phyloP scores from a whole-genome alignment of 1,140 invertebrate genomes.

The Saccostrea echinata region DNA sequence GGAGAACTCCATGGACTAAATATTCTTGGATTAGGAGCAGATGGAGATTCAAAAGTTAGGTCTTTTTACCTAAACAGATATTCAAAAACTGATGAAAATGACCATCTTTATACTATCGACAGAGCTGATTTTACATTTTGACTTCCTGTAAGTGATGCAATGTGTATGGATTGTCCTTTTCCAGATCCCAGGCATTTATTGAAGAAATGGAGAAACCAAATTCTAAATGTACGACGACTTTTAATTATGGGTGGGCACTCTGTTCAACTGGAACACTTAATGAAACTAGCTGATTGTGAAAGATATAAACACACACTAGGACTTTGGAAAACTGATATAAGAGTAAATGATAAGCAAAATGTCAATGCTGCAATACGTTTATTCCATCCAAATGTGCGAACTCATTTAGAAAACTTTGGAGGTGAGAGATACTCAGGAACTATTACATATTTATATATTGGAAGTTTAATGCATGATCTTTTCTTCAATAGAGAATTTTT shows the following conservation, averaged over 20 bases:
- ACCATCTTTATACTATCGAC: background rate
- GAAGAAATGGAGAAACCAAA: slow-evolving; percentile 41
- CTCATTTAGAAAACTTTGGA: background rate
- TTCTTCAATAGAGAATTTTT: background rate
- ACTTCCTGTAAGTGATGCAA: background rate
- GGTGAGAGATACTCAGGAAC: background rate
- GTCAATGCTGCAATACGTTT: slow-evolving; percentile 39
- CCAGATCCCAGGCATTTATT: slow-evolving; percentile 27
- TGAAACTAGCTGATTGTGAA: slow-evolving; percentile 30
- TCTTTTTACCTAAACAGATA: background rate
- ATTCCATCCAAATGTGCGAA: background rate
- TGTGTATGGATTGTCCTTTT: slow-evolving; percentile 16
- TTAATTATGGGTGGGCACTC: slow-evolving; percentile 8
- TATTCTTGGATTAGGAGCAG: slow-evolving; percentile 28
- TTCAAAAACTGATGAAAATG: background rate
- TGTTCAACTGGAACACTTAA: slow-evolving; percentile 33
- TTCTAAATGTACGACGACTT: slow-evolving; percentile 34
- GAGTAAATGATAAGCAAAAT: slow-evolving; percentile 40
- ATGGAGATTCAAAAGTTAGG: slow-evolving; percentile 30
- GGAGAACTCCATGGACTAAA: slow-evolving; percentile 1
- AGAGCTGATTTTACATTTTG: background rate
- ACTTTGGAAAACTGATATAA: slow-evolving; percentile 41
- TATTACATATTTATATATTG: background rate
- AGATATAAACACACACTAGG: slow-evolving; percentile 27
- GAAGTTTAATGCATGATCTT: too few species aligned